Percentiles rank a stretch among this genome's conserved stretches.
phyloP scores from a whole-genome alignment of 2,113 vertebrate genomes.

The Halcyon malimbica region DNA sequence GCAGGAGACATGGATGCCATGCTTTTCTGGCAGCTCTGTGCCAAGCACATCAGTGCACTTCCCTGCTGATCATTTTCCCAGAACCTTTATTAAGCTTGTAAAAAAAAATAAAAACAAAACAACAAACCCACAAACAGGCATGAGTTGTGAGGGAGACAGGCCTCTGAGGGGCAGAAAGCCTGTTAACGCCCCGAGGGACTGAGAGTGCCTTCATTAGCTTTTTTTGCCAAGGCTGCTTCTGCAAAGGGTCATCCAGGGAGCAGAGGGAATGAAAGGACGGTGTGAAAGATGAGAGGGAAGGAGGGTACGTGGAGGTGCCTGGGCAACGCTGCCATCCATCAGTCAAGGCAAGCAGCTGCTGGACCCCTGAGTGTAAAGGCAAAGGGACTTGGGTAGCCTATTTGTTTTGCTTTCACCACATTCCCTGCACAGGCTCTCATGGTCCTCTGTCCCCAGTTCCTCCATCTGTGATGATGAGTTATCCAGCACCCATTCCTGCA shows the following conservation, averaged over 20 bases:
- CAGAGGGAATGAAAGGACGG: slow-evolving; percentile 60
- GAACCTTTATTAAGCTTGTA: not conserved
- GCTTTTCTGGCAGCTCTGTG: not conserved
- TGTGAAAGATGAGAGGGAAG: slow-evolving; percentile 80
- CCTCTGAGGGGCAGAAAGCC: not conserved
- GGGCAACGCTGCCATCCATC: slow-evolving; percentile 69
- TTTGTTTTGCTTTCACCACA: slow-evolving; percentile 64
- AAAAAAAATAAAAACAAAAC: not conserved
- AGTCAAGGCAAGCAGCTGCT: slow-evolving; percentile 73
- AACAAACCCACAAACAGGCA: not conserved
- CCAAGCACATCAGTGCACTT: not conserved
- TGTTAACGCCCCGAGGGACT: not conserved
- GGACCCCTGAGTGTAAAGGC: not conserved
- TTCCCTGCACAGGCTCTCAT: slow-evolving; percentile 66
- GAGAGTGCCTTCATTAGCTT: slow-evolving; percentile 36
- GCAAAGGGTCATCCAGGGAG: slow-evolving; percentile 76
- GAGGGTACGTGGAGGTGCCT: slow-evolving; percentile 67
- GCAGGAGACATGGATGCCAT: not conserved
- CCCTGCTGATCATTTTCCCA: not conserved
- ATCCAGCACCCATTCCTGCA: not conserved
- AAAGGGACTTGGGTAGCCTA: slow-evolving; percentile 4
- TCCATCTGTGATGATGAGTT: slow-evolving; percentile 11
- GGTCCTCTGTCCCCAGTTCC: slow-evolving; percentile 38
- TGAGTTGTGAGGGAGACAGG: not conserved
- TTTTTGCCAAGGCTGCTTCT: slow-evolving; percentile 47